A percentile compares a stretch with the other conserved stretches of the same genome.
Conservation (phyloP, 2,113 vertebrate genomes). For the Pampusana beccarii region DNA sequence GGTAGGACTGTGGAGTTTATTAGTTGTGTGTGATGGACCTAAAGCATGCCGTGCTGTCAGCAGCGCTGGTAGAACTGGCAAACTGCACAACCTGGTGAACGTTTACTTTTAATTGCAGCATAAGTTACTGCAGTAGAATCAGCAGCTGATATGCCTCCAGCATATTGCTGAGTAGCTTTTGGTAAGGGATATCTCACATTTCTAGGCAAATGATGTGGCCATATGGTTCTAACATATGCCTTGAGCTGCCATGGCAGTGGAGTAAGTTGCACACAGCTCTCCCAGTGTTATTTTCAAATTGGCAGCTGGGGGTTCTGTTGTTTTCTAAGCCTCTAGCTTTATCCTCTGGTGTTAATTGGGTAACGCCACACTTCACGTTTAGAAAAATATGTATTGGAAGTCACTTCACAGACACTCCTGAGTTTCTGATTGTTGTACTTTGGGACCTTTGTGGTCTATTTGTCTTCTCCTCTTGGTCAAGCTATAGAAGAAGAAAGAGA, state of each 20-base stretch:
- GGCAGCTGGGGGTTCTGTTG: not conserved
- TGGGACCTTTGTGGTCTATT: not conserved
- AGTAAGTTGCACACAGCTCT: not conserved
- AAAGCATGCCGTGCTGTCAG: not conserved
- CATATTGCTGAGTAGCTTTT: not conserved
- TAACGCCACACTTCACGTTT: not conserved
- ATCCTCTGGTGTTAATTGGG: not conserved
- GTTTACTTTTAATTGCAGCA: not conserved
- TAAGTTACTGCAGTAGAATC: not conserved
- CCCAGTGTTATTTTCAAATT: not conserved
- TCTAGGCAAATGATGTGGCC: not conserved
- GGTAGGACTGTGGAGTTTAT: not conserved
- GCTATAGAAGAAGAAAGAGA: not conserved
- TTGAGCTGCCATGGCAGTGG: not conserved
- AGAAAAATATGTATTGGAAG: not conserved
- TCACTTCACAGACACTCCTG: not conserved
- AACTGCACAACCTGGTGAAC: not conserved
- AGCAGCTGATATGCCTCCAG: not conserved
- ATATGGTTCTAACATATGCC: not conserved
- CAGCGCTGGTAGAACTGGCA: not conserved
- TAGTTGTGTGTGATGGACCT: not conserved
- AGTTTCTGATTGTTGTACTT: not conserved
- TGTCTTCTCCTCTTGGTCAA: not conserved
- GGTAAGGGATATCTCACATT: not conserved
- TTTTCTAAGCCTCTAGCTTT: not conserved